Evolutionary conservation across 1,140 invertebrate genomes (phyloP), one percentile per base, ranked within the genome.

Genomic region (Anoplolepis gracilipes): DNA sequence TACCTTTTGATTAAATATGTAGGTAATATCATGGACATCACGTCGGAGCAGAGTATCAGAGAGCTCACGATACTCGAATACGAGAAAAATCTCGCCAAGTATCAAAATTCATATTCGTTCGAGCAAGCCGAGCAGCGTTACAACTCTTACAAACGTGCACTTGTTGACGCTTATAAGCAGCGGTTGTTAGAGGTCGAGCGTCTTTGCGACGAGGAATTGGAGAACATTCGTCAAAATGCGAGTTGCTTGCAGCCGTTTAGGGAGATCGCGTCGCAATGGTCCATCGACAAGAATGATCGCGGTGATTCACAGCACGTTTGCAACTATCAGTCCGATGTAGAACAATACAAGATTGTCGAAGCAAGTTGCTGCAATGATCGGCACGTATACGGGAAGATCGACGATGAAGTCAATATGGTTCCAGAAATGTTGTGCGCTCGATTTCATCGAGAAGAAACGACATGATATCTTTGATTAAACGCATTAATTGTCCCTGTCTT

Each of bases 61-160:
- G 88, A 89, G 22, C 62, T 89, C 4, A n/a, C 79, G 8, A 89
- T 90, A 84, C 78, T 89, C 7, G 91, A 92, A 30, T 92, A 92
- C 33, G 91, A 92, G 46, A 92, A 91, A 22, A 90, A 85, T 33
- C 73, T 92, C 16, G 90, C 90, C 1, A 92, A 91, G 11, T 91
- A 92, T 76, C 89, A 92, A 28, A 84, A 92, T 1, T 75, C 42
- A 5, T 78, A 85, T 0, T 73, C 88, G 1, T 67, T 87, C 0
- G 85, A 64, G 13, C 89, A 91, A 11, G 90, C 88, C 0, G 91
- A 92, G 36, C 89, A 86, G 39, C 91, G 91, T 55, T 92, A 90
- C 59, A 91, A 88, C 13, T 42, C 86, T 28, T 89, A 89, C 25
- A 88, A 86, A 42, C 87, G 77, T 49, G 25, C 84, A 39, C 69